Evolutionary conservation across 1,140 invertebrate species (phyloP), one percentile per base, ranked within the genome.

Genomic region (Daktulosphaira vitifoliae): DNA sequence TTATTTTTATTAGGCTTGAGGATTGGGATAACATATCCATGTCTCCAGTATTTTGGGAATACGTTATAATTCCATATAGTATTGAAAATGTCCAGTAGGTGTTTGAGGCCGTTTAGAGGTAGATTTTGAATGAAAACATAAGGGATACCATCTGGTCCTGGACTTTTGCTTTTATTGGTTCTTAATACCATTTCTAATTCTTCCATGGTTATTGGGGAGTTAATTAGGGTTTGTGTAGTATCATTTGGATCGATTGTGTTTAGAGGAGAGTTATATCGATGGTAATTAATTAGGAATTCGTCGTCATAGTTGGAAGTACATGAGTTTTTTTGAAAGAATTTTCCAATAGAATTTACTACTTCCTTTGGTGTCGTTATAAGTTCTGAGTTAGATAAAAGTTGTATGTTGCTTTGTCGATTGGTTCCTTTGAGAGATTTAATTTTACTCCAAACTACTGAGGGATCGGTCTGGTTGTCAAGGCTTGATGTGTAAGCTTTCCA

Each of bases 391-490:
- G 1, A 20, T 48, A 48, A 48, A 20, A 48, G 20, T 22, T 48
- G 44, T 3, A 48, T 48, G 9, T 48, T 48, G 20, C 44, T 48
- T 0, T 48, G 44, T 22, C 20, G 44, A 13, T 48, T 48, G 44
- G 44, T 48, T 48, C 44, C 44, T 48, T 48, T 48, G 44, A 48
- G 44, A 4, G 44, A 48, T 48, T 23, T 48, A 48, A 48, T 48
- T 48, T 48, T 48, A 11, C 44, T 48, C 20, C 44, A 48, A 1
- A 48, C 44, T 48, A 48, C 44, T 48, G 18, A 48, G 44, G 20
- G 20, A 48, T 48, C 44, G 18, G 44, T 48, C 8, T 48, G 44
- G 44, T 11, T 48, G 13, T 48, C 44, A 3, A 48, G 4, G 44
- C 44, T 48, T 6, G 44, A 48, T 48, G 18, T 48, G 20, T 1